phyloP scores from a whole-genome alignment of 2,888 invertebrate species.

The Elegia similella region DNA sequence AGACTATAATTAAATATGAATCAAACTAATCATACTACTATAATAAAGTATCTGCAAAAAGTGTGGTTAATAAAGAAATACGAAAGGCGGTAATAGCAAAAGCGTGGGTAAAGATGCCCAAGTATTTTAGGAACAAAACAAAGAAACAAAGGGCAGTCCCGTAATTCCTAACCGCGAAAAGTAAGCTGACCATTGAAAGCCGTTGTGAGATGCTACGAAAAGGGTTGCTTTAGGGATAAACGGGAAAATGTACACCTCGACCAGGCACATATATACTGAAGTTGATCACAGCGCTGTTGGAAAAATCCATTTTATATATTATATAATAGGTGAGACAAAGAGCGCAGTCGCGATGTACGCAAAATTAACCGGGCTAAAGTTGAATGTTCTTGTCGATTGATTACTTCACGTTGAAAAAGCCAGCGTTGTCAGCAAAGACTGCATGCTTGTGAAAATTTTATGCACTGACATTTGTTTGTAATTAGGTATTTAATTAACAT shows the following conservation, averaged over 20 bases:
- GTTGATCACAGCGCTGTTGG: neutral
- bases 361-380: slow-evolving; percentile 29
- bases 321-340: slow-evolving; percentile 26
- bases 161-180: slow-evolving; percentile 13
- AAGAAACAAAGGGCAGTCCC: slow-evolving; percentile 7
- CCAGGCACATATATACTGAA: neutral
- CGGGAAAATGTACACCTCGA: neutral
- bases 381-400: slow-evolving; percentile 28
- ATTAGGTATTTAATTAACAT: too few species aligned
- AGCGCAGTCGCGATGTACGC: slow-evolving; percentile 31
- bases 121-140: slow-evolving; percentile 6
- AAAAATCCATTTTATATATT: slow-evolving; percentile 15
- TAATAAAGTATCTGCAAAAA: too few species aligned
- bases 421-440: neutral
- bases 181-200: slow-evolving; percentile 16
- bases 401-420: slow-evolving; percentile 21
- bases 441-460: neutral
- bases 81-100: neutral
- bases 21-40: too few species aligned
- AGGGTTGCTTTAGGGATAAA: slow-evolving; percentile 14
- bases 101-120: neutral
- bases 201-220: slow-evolving; percentile 10
- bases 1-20: too few species aligned
- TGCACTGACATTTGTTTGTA: too few species aligned
- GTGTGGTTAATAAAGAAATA: neutral